Conservation (phyloP, 2,888 invertebrate species). For the Parnassius mnemosyne region DNA sequence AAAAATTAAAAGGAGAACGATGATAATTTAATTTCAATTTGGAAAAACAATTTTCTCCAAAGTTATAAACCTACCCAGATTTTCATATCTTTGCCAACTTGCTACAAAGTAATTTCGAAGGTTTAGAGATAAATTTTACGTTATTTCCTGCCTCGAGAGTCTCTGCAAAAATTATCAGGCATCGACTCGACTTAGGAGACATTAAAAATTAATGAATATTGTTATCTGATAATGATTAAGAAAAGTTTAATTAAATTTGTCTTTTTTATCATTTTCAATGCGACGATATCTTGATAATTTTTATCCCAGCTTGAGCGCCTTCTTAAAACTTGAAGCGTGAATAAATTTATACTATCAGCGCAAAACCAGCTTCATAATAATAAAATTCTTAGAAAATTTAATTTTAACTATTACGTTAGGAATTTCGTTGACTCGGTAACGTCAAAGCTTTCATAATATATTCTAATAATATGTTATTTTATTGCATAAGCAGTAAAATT, state of each 20-base stretch:
- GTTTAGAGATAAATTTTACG: conserved; percentile 75
- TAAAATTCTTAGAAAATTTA: conserved; percentile 27
- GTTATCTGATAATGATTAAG: conserved; percentile 78
- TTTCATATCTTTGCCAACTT: conserved; percentile 71
- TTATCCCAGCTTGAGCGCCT: conserved; percentile 57
- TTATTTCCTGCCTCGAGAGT: conserved; percentile 71
- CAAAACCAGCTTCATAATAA: conserved; percentile 31
- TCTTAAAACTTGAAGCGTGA: conserved; percentile 55
- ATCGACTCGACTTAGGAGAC: conserved; percentile 66
- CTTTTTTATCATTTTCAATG: conserved; percentile 63
- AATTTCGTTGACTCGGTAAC: not conserved
- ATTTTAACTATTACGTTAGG: conserved; percentile 9
- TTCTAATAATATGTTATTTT: conserved; percentile 3
- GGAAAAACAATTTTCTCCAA: conserved; percentile 66
- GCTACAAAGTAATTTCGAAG: conserved; percentile 72
- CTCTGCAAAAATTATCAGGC: conserved; percentile 74
- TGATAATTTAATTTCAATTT: conserved; percentile 58
- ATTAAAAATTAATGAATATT: conserved; percentile 80
- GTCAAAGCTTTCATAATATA: conserved; percentile 28
- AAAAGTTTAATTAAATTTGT: conserved; percentile 78
- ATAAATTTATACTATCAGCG: conserved; percentile 46
- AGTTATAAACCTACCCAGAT: conserved; percentile 73
- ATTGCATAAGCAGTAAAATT: not conserved
- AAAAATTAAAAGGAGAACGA: conserved; percentile 44
- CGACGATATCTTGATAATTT: conserved; percentile 69